Conservation (phyloP, 2,113 vertebrate species). For the Hydrolagus affinis region DNA sequence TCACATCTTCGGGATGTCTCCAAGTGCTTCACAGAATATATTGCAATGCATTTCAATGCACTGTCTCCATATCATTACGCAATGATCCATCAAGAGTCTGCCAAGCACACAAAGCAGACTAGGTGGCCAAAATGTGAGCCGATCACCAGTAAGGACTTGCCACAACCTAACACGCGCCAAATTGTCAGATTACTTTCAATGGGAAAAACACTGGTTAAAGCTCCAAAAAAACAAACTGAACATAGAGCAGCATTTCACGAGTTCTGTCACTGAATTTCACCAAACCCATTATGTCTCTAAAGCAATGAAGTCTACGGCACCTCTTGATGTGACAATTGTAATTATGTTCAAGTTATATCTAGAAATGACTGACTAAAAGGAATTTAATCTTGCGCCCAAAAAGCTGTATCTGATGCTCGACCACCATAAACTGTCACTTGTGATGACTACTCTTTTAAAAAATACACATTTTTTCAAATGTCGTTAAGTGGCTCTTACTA, state of each 20-base stretch:
- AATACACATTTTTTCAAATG: no score
- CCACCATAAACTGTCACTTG: no score
- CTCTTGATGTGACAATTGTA: no score
- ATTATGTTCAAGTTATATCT: no score
- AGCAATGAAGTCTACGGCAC: no score
- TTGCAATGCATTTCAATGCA: slow-evolving; percentile 1
- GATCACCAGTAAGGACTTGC: not conserved
- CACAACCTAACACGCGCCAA: not conserved
- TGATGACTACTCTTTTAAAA: no score
- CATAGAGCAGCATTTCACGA: not conserved
- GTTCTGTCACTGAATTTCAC: not conserved
- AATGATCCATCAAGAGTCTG: not conserved
- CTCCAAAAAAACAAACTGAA: not conserved
- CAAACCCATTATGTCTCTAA: not conserved
- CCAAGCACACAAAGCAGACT: not conserved
- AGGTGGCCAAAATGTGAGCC: not conserved
- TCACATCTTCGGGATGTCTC: no score
- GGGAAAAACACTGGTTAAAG: not conserved
- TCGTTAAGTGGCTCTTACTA: no score
- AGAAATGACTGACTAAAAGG: no score
- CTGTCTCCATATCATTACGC: not conserved
- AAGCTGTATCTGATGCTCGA: no score
- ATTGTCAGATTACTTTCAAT: not conserved
- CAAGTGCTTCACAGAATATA: not conserved
- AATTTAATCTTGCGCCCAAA: no score